These are phyloP conservation scores for Limnothrissa miodon DNA, from an alignment of 2,113 vertebrate genomes.

Conservation along the genomic window DNA sequence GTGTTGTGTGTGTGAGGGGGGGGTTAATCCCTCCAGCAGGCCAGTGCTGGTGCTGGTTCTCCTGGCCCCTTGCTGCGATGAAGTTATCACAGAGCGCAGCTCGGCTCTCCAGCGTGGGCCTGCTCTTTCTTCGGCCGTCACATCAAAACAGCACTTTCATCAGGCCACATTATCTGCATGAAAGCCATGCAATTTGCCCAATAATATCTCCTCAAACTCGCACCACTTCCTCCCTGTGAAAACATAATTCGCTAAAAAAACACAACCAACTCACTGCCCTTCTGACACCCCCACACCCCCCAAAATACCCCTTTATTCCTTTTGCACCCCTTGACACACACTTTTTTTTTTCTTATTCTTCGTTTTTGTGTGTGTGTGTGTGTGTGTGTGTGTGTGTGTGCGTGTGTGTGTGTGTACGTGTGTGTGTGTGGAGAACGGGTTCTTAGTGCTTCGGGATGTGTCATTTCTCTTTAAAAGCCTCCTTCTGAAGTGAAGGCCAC, in stretches of 20 bases:
- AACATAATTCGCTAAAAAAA: constrained; percentile 73
- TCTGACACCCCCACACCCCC: neutral
- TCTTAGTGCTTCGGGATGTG: constrained; percentile 68
- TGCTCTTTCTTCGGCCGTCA: constrained; percentile 82
- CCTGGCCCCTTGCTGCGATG: constrained; percentile 79
- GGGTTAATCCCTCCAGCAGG: constrained; percentile 38
- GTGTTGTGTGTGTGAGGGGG: neutral
- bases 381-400: too few species aligned
- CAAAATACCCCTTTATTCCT: neutral
- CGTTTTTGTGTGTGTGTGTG: neutral
- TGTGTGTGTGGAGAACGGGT: constrained; percentile 32
- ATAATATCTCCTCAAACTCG: constrained; percentile 86
- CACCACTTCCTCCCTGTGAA: constrained; percentile 81
- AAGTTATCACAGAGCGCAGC: constrained; percentile 92
- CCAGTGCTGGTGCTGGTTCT: neutral
- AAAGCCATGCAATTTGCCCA: constrained; percentile 85
- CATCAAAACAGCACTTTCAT: constrained; percentile 90
- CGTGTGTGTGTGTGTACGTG: neutral
- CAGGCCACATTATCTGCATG: constrained; percentile 87
- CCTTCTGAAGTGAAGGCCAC: constrained; percentile 70
- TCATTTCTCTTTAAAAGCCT: constrained; percentile 71
- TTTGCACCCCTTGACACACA: neutral
- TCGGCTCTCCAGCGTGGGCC: constrained; percentile 84
- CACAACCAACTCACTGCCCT: constrained; percentile 49
- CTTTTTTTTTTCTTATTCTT: neutral